Evolutionary conservation across 2,888 invertebrate species (phyloP).

Genomic region (Aspidiotus destructor): DNA sequence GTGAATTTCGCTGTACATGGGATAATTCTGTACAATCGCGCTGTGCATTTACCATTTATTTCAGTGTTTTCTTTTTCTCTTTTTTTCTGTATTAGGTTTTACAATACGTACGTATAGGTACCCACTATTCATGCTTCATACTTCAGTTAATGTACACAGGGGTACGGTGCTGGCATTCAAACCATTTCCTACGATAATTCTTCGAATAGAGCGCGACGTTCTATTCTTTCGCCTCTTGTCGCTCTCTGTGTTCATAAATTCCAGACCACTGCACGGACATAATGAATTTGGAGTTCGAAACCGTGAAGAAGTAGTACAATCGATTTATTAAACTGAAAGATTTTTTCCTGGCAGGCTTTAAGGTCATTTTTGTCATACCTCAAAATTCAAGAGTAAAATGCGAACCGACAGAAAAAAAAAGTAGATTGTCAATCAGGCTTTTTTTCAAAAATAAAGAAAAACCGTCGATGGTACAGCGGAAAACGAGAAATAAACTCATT

Average conservation of each 20-base stretch:
- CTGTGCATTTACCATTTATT: neutral
- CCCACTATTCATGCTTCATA: neutral
- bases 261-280: constrained; percentile 27
- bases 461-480: neutral
- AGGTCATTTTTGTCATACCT: constrained; percentile 7
- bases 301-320: constrained; percentile 10
- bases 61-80: neutral
- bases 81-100: neutral
- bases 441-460: neutral
- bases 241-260: constrained; percentile 5
- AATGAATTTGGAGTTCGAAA: constrained; percentile 15
- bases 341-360: neutral
- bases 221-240: constrained; percentile 1
- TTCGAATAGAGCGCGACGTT: neutral
- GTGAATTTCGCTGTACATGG: neutral
- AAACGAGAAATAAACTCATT: neutral
- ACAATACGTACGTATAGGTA: neutral
- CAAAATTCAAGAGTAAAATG: neutral
- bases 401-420: neutral
- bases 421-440: neutral
- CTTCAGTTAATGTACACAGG: neutral
- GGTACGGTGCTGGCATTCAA: neutral
- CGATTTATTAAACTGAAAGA: constrained; percentile 7
- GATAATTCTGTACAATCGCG: constrained; percentile 1
- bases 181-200: constrained; percentile 3